Base-by-base conservation (phyloP, 2,113 vertebrate genomes). In the Numenius arquata region DNA sequence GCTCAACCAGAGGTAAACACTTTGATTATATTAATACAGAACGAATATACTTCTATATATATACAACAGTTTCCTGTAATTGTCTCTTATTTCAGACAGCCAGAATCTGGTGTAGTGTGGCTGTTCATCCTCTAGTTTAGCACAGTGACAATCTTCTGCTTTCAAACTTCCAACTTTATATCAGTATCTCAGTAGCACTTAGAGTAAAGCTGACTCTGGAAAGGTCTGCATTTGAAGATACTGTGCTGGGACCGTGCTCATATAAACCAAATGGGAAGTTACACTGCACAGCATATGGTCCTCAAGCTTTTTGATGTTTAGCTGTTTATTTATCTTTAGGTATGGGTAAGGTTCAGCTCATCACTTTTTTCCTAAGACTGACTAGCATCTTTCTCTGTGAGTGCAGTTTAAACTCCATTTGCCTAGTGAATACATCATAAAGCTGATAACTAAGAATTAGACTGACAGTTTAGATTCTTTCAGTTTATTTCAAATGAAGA, bases 1-100 rank as follows among this genome's bases (percentile, higher is more conserved):
- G 97, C 99, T 72, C 99, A 99, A 88, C 99, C 99, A 34, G 99
- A 99, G 99, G 99, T 99, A 96, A 98, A 11, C 9, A n/a, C 20
- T 34, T 32, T 58, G 2, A 25, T 75, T 71, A 12, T 38, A 25
- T 43, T 90, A 55, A 66, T 43, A 75, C 34, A 52, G 32, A 23
- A 26, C 0, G 2, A 67, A 40, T 56, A 13, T 2, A 32, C 27
- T 56, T 82, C n/a, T 55, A 12, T 30, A 36, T 65, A 6, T 16
- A 14, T 36, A 36, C 43, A 75, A 32, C 26, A 59, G 32, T 27
- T 59, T 82, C 22, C 61, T 79, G 38, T 78, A 53, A 70, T 56
- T 74, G 34, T 73, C 43, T 94, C 38, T 53, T 40, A 15, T 36
- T 90, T 95, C 78, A 93, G 77, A 29, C 56, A 76, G 48, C n/a